phyloP scores from a whole-genome alignment of 2,888 invertebrate genomes.

The Sesia bembeciformis region DNA sequence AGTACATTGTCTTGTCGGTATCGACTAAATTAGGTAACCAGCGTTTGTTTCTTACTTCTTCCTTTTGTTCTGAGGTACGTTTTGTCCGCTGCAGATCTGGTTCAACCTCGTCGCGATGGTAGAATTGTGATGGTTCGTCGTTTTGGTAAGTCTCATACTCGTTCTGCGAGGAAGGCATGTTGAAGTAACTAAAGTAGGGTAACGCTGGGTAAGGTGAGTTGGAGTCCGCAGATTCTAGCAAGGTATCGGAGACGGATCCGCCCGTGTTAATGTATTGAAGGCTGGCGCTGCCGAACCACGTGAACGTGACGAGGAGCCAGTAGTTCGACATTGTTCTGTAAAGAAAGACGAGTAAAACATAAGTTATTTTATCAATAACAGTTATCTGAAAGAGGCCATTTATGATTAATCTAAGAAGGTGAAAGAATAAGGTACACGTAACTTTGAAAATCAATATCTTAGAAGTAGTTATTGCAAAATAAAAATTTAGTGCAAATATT shows the following conservation, averaged over 20 bases:
- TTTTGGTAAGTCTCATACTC: conserved; percentile 21
- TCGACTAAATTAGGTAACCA: conserved; percentile 42
- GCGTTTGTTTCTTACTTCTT: conserved; percentile 16
- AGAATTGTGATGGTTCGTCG: conserved; percentile 17
- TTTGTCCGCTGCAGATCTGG: conserved; percentile 21
- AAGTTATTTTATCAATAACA: too few relatives aligned
- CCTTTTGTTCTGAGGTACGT: conserved; percentile 21
- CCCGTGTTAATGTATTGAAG: conserved; percentile 53
- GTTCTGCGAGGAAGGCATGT: conserved; percentile 20
- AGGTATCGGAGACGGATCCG: conserved; percentile 24
- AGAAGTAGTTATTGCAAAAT: too few relatives aligned
- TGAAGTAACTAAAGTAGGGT: conserved; percentile 36
- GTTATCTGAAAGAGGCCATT: too few relatives aligned
- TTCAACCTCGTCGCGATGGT: conserved; percentile 13
- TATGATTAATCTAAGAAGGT: too few relatives aligned
- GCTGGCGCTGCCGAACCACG: conserved; percentile 49
- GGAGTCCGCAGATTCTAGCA: conserved; percentile 30
- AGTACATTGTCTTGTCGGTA: conserved; percentile 30
- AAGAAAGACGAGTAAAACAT: conserved; percentile 9
- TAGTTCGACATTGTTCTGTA: conserved; percentile 57
- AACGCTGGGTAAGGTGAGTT: conserved; percentile 24
- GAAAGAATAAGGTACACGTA: too few relatives aligned
- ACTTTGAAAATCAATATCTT: too few relatives aligned
- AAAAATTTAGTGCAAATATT: too few relatives aligned
- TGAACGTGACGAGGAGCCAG: conserved; percentile 48